Evolutionary conservation across 2,797 vertebrate species (phyloP), one percentile per base, ranked within the genome.

Genomic region (Setipinna tenuifilis): DNA sequence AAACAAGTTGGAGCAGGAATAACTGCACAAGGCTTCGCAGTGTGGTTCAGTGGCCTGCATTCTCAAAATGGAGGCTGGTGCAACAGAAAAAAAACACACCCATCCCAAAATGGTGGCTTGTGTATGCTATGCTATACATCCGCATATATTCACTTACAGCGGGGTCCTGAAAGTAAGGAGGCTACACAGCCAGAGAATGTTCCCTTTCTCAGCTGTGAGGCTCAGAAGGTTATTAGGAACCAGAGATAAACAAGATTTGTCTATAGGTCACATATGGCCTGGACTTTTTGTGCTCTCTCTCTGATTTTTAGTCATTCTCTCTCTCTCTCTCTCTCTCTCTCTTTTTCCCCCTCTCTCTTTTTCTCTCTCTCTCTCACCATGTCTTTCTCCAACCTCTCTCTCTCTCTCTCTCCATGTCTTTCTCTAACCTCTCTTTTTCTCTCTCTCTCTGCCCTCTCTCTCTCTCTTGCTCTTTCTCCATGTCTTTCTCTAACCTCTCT

Each of bases 301-400:
- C 48, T 61, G 35, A 17, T 50, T 50, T 68, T 44, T 82, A 61
- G 50, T 68, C 41, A 82, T 58, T 88, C 59, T 12, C 35, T 81
- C 58, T 71, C 78, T 61, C 41, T 28, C 68, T 83, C 83, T 84
- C 31, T 84, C 48, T 82, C 68, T 78, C 68, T 83, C 82, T 82
- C 59, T 71, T 50, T 62, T 44, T 83, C 85, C 84, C 35, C 31
- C 28, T 41, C 5, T 41, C 5, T 41, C 35, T 41, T 5, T 41
- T 5, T 41, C 35, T 41, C 35, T 5, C 35, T 41, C 35, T 41
- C 35, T 41, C 5, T 41, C 5, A n/a, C n/a, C n/a, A n/a, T n/a
- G n/a, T 41, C 35, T 41, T 5, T 41, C 35, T 41, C 2, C 5
- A 2, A 41, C 35, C 35, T 5, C 35, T 41, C n/a, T 41, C 35